Percentiles rank a stretch among this genome's conserved stretches.
phyloP scores from a whole-genome alignment of 2,797 vertebrate species.

The Syndactyla subalaris region DNA sequence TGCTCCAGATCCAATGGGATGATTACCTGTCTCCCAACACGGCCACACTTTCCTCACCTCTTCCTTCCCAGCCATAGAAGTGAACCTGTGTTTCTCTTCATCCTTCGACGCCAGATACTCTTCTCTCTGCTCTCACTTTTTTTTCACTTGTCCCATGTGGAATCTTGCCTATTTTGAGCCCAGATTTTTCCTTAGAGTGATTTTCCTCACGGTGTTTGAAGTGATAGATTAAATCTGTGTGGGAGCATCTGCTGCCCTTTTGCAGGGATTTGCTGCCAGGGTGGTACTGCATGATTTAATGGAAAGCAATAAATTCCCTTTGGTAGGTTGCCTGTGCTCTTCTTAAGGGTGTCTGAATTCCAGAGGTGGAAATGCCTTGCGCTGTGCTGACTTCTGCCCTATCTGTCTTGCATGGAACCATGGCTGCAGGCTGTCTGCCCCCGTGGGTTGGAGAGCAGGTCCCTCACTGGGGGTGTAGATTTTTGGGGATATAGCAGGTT shows the following conservation, averaged over 20 bases:
- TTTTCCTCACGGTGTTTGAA: not conserved
- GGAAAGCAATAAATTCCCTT: not conserved
- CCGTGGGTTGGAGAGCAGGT: not conserved
- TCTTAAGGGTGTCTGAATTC: not conserved
- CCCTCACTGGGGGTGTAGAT: rapidly evolving
- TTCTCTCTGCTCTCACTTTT: not conserved
- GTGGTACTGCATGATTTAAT: not conserved
- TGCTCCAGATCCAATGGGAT: not conserved
- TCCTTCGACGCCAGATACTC: rapidly evolving
- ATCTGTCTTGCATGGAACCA: not conserved
- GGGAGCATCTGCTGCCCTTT: not conserved
- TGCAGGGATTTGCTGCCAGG: not conserved
- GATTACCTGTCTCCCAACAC: not conserved
- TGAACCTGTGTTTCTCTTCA: rapidly evolving
- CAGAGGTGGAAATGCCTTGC: not conserved
- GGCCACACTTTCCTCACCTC: not conserved
- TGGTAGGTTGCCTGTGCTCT: not conserved
- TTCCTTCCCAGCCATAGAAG: not conserved
- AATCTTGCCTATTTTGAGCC: not conserved
- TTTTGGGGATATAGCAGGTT: not conserved
- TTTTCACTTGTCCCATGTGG: not conserved
- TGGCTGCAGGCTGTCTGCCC: not conserved
- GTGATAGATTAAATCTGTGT: not conserved
- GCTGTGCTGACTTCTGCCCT: rapidly evolving
- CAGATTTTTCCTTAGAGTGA: not conserved